phyloP scores from a whole-genome alignment of 2,797 vertebrate genomes.

The Octomys mimax region DNA sequence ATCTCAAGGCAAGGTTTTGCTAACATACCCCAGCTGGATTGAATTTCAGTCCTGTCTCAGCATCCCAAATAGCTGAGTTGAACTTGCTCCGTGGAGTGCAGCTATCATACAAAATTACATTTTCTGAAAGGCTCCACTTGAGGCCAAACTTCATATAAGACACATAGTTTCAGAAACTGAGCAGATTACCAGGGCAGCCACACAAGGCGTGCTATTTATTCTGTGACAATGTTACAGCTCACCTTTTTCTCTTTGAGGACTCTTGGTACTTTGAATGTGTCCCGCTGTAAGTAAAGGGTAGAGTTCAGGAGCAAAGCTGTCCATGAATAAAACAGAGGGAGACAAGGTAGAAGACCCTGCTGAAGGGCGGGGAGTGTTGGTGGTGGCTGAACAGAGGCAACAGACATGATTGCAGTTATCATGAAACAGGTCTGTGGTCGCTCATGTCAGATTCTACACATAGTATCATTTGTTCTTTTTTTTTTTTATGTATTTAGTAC shows the following conservation, averaged over 20 bases:
- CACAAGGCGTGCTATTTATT: neutral
- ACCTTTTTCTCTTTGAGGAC: neutral
- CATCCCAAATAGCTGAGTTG: neutral
- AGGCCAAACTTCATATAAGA: slow-evolving; percentile 33
- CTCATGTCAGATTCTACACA: slow-evolving; percentile 24
- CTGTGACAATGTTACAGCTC: slow-evolving; percentile 32
- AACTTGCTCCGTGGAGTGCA: neutral
- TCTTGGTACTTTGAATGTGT: neutral
- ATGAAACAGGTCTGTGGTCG: neutral
- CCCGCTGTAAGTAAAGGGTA: neutral
- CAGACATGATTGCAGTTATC: neutral
- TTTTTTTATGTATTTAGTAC: too few species aligned
- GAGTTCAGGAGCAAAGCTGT: slow-evolving; percentile 30
- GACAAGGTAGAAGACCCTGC: neutral
- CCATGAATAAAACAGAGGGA: neutral
- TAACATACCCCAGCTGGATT: neutral
- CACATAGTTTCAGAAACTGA: slow-evolving; percentile 73
- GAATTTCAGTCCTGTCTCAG: neutral
- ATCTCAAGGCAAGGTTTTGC: neutral
- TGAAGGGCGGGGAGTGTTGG: neutral
- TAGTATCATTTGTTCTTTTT: neutral
- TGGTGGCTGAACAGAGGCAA: neutral
- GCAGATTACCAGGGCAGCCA: neutral
- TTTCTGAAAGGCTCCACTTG: slow-evolving; percentile 30
- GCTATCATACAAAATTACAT: neutral